phyloP scores from a whole-genome alignment of 2,888 invertebrate genomes.

The Andrena bucephala region DNA sequence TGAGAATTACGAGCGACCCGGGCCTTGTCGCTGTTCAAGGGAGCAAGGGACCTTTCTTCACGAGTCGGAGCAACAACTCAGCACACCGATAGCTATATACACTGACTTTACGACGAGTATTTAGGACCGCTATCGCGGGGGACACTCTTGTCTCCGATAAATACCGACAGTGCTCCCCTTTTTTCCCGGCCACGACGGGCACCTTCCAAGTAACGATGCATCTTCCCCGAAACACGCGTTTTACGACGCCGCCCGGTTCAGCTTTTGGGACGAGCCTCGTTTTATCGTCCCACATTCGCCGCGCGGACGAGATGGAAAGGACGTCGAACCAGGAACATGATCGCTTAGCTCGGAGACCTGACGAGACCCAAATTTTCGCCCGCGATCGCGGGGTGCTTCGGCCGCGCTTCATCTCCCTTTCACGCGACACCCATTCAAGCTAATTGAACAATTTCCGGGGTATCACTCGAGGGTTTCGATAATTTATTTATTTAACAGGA shows the following conservation, averaged over 20 bases:
- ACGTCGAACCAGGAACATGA: conserved; percentile 73
- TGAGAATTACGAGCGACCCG: background rate
- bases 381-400: conserved; percentile 33
- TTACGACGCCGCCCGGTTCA: conserved; percentile 69
- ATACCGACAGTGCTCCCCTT: conserved; percentile 21
- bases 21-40: background rate
- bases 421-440: conserved; percentile 22
- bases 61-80: background rate
- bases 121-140: conserved; percentile 28
- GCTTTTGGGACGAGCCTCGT: conserved; percentile 63
- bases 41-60: background rate
- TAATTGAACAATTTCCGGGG: background rate
- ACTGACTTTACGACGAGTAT: conserved; percentile 42
- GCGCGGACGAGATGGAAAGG: conserved; percentile 64
- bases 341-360: conserved; percentile 66
- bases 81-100: background rate
- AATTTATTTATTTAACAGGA: too few species aligned
- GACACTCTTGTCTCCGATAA: conserved; percentile 40
- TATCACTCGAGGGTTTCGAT: background rate
- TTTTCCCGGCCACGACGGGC: conserved; percentile 52
- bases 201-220: conserved; percentile 62
- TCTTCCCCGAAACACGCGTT: conserved; percentile 68
- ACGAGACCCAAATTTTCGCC: conserved; percentile 67
- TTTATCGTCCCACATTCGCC: conserved; percentile 74
- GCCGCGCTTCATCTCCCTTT: conserved; percentile 58